Conservation (phyloP, 2,113 vertebrate genomes). For the Hymenochirus boettgeri region DNA sequence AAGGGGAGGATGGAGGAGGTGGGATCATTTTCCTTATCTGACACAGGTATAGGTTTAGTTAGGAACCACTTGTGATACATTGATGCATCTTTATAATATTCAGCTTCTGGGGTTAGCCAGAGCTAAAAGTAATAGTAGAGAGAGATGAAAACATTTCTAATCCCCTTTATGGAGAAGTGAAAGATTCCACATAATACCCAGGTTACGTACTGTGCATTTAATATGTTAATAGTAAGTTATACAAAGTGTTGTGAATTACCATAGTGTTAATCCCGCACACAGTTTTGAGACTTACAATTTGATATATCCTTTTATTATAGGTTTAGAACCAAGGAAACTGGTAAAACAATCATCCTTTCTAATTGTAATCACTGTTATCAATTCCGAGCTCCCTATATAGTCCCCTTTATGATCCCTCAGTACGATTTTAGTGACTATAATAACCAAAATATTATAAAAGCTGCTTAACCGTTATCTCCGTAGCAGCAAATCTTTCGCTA, state of each 20-base stretch:
- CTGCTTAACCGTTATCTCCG: background rate
- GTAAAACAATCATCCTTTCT: slow-evolving; percentile 6
- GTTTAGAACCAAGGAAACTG: background rate
- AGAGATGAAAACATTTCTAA: background rate
- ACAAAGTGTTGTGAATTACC: slow-evolving; percentile 2
- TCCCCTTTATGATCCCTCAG: slow-evolving; percentile 2
- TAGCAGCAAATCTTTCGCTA: background rate
- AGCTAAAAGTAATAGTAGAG: background rate
- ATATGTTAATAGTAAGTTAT: slow-evolving; percentile 4
- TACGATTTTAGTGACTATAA: background rate
- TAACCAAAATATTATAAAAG: slow-evolving; percentile 7
- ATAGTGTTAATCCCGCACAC: background rate
- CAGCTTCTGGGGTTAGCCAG: no score
- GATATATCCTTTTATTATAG: slow-evolving; percentile 14
- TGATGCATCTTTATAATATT: no score
- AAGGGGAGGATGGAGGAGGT: no score
- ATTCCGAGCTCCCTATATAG: slow-evolving; percentile 1
- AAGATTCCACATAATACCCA: background rate
- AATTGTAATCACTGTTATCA: slow-evolving; percentile 20
- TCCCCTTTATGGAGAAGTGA: background rate
- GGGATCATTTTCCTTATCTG: no score
- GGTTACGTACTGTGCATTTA: background rate
- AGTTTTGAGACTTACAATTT: slow-evolving; percentile 9
- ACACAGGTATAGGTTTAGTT: no score
- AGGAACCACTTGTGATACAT: no score